A percentile compares a stretch with the other conserved stretches of the same genome.
These are phyloP conservation scores for Salvelinus namaycush DNA, from an alignment of 2,113 vertebrate genomes.

Conservation along the genomic window DNA sequence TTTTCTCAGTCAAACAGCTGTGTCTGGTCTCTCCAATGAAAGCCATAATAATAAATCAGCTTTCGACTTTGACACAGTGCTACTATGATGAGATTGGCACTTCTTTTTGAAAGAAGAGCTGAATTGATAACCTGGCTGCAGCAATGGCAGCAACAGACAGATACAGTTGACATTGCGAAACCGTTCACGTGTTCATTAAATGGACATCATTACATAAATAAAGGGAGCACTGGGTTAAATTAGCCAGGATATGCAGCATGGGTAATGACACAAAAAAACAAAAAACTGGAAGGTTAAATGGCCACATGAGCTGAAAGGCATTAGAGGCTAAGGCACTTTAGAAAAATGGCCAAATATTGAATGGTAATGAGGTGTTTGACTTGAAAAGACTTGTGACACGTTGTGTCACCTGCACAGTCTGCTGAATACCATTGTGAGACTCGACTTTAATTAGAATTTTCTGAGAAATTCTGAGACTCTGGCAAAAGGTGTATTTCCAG, in stretches of 20 bases:
- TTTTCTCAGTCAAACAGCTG: too few relatives aligned
- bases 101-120: conserved; percentile 46
- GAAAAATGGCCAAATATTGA: conserved; percentile 39
- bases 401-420: conserved; percentile 42
- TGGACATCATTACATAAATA: conserved; percentile 71
- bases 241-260: conserved; percentile 65
- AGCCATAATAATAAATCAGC: neutral
- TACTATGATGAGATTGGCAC: conserved; percentile 39
- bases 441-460: conserved; percentile 39
- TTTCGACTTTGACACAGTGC: conserved; percentile 37
- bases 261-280: conserved; percentile 63
- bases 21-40: too few relatives aligned
- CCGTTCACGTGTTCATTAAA: conserved; percentile 58
- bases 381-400: conserved; percentile 37
- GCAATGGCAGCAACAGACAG: neutral
- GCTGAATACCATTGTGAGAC: conserved; percentile 44
- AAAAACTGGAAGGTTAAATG: conserved; percentile 66
- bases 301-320: conserved; percentile 57
- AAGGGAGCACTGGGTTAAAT: conserved; percentile 69
- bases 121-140: conserved; percentile 46
- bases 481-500: conserved; percentile 22
- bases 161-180: conserved; percentile 28
- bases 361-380: conserved; percentile 32
- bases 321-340: conserved; percentile 53
- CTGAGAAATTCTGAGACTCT: conserved; percentile 28